Evolutionary conservation across 2,113 vertebrate genomes (phyloP).

Genomic region (Calyptommatus sinebrachiatus): DNA sequence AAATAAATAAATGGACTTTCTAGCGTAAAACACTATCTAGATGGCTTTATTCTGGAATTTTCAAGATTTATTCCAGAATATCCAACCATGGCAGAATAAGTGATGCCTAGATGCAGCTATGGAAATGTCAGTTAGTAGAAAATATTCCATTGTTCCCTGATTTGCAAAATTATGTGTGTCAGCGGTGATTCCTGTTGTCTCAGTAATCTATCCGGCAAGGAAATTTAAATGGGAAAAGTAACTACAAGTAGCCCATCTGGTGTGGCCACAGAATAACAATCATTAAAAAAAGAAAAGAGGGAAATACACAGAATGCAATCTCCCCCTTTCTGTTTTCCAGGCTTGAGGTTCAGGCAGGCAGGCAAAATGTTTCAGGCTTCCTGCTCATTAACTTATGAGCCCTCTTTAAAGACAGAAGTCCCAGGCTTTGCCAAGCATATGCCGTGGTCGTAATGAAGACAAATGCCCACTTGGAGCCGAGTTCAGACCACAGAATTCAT

Average conservation of each 20-base stretch:
- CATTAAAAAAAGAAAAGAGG: no score
- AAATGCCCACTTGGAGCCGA: constrained; percentile 65
- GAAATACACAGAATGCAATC: background rate
- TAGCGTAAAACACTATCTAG: no score
- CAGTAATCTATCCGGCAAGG: background rate
- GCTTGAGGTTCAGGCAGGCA: background rate
- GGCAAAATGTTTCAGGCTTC: constrained; percentile 46
- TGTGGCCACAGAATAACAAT: background rate
- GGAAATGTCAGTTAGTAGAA: background rate
- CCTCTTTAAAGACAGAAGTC: constrained; percentile 57
- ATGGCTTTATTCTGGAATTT: no score
- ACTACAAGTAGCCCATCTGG: background rate
- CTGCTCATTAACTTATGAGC: constrained; percentile 52
- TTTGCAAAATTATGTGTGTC: background rate
- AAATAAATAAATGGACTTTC: no score
- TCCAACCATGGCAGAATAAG: no score
- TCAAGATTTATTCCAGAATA: no score
- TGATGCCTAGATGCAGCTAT: no score
- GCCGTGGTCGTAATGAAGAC: constrained; percentile 64
- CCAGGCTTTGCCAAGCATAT: constrained; percentile 49
- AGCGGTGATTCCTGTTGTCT: constrained; percentile 23
- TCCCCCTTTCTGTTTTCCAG: background rate
- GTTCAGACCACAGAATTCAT: constrained; percentile 63
- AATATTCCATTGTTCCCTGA: no score
- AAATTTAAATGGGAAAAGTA: constrained; percentile 27